These are phyloP conservation scores for Odontophorus gujanensis DNA, from an alignment of 2,113 vertebrate species.

Conservation along the genomic window DNA sequence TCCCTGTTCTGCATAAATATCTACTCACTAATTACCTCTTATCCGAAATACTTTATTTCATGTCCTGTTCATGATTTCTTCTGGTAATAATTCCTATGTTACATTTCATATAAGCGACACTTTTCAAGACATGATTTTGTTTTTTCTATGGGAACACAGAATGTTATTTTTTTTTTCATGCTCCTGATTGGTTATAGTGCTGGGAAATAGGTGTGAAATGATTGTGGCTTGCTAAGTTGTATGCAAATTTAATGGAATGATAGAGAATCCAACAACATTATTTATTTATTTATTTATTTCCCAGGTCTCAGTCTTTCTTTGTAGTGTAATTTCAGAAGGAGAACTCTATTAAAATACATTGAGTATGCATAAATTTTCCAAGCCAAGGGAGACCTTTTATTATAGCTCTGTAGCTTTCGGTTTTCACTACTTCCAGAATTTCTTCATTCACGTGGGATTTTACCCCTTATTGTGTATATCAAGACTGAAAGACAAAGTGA, in stretches of 20 bases:
- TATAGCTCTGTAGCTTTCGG: neutral
- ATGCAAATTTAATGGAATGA: neutral
- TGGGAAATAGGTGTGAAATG: neutral
- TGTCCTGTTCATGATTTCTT: neutral
- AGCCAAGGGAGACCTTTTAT: neutral
- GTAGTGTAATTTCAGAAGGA: neutral
- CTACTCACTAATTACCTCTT: neutral
- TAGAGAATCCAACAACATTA: neutral
- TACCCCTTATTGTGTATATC: neutral
- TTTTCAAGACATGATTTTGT: neutral
- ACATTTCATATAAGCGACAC: accelerated
- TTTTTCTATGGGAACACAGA: neutral
- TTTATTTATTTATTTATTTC: neutral
- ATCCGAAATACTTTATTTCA: neutral
- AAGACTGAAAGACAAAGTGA: neutral
- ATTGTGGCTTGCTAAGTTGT: neutral
- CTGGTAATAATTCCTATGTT: neutral
- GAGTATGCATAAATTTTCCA: neutral
- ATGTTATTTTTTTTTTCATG: neutral
- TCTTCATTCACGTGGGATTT: neutral
- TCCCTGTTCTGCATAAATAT: neutral
- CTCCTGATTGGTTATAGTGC: neutral
- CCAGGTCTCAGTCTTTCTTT: neutral
- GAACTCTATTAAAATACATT: neutral
- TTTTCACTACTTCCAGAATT: neutral